Evolutionary conservation across 2,888 invertebrate species (phyloP).

Genomic region (Drosophila recens): DNA sequence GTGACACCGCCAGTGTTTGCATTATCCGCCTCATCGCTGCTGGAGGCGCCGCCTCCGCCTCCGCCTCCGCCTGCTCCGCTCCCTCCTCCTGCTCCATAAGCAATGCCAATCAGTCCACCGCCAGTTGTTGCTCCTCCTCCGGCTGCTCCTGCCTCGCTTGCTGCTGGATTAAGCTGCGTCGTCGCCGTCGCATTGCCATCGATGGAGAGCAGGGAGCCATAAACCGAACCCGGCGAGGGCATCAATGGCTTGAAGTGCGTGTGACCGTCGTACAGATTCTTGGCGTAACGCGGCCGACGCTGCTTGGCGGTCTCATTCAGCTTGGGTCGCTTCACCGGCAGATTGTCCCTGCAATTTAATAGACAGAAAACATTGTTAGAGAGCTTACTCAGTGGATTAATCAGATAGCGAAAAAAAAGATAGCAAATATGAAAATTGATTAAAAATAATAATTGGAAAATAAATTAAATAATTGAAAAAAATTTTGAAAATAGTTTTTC

Average conservation of each 20-base stretch:
- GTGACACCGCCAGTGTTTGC: slow-evolving; percentile 15
- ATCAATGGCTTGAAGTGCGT: slow-evolving; percentile 86
- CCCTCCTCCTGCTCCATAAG: slow-evolving; percentile 23
- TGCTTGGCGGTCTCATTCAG: slow-evolving; percentile 86
- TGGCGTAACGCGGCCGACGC: slow-evolving; percentile 83
- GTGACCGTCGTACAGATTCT: slow-evolving; percentile 88
- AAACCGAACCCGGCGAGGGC: slow-evolving; percentile 83
- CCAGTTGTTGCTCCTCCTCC: slow-evolving; percentile 26
- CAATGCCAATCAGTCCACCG: slow-evolving; percentile 79
- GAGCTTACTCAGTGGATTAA: neutral
- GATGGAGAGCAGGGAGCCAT: slow-evolving; percentile 77
- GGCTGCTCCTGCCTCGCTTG: slow-evolving; percentile 13
- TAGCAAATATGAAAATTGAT: too few species aligned
- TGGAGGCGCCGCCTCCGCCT: neutral
- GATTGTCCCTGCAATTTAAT: slow-evolving; percentile 89
- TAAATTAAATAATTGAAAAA: too few species aligned
- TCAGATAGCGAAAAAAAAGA: too few species aligned
- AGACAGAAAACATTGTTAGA: neutral
- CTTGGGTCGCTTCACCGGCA: slow-evolving; percentile 95
- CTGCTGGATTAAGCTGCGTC: slow-evolving; percentile 4
- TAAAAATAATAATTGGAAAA: too few species aligned
- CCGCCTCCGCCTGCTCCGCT: neutral
- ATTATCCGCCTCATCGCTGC: slow-evolving; percentile 68
- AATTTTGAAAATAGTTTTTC: too few species aligned
- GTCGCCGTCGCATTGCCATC: slow-evolving; percentile 59